Evolutionary conservation across 2,888 invertebrate genomes (phyloP).

Genomic region (Onthophagus sagittarius): DNA sequence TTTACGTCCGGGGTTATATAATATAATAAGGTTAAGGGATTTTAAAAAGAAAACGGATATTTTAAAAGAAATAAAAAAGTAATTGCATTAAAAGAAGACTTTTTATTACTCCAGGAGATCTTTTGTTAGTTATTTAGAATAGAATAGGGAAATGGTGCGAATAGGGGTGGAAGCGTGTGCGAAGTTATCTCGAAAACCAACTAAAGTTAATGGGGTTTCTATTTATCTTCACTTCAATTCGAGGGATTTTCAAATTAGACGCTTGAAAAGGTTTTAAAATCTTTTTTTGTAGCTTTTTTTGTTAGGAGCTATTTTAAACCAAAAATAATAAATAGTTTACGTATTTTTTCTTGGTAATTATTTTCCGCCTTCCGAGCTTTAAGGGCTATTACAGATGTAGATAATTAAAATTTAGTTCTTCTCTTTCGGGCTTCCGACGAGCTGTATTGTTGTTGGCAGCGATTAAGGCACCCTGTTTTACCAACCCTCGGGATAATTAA

Average conservation of each 20-base stretch:
- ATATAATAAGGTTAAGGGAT: too few species aligned
- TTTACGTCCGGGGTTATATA: not conserved
- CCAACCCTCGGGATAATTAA: constrained; percentile 23
- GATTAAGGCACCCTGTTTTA: constrained; percentile 7
- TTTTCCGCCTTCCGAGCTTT: constrained; percentile 12
- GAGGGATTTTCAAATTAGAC: not conserved
- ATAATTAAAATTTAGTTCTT: constrained; percentile 33
- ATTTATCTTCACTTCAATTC: not conserved
- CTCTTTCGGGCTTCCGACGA: constrained; percentile 16
- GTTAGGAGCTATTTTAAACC: constrained; percentile 6
- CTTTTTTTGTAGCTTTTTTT: not conserved
- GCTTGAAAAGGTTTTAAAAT: not conserved
- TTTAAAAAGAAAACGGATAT: too few species aligned
- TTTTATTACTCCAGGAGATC: not conserved
- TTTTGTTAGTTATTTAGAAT: not conserved
- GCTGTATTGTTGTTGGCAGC: constrained; percentile 9
- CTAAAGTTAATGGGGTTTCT: not conserved
- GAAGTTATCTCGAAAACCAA: not conserved
- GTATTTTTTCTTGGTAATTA: constrained; percentile 24
- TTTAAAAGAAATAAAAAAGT: too few species aligned
- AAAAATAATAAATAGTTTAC: constrained; percentile 22
- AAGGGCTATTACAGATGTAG: constrained; percentile 28
- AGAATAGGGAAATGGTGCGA: too few species aligned
- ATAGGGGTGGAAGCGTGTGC: not conserved
- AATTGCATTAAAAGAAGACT: too few species aligned